A percentile compares a stretch with the other conserved stretches of the same genome.
These are phyloP conservation scores for Maccullochella peelii DNA, from an alignment of 2,113 vertebrate species.

Conservation along the genomic window DNA sequence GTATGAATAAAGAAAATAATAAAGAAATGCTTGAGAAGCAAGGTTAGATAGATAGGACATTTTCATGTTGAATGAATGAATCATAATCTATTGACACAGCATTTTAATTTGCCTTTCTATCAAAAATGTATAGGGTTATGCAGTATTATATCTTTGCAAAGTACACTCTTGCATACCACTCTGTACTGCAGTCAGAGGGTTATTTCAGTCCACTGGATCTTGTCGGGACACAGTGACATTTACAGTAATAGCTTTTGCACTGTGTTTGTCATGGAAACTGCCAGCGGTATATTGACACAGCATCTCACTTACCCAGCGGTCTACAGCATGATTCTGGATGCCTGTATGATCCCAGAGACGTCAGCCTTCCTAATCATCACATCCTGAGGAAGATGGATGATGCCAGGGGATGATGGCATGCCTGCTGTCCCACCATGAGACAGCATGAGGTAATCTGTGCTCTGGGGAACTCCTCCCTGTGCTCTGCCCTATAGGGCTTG, in stretches of 20 bases:
- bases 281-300: slow-evolving; percentile 20
- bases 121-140: not conserved
- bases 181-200: not conserved
- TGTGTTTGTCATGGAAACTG: slow-evolving; percentile 16
- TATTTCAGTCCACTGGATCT: slow-evolving; percentile 25
- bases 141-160: not conserved
- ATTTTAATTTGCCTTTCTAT: not conserved
- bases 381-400: slow-evolving; percentile 31
- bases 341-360: slow-evolving; percentile 35
- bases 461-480: slow-evolving; percentile 57
- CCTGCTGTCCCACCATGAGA: slow-evolving; percentile 42
- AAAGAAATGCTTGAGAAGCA: not conserved
- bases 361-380: slow-evolving; percentile 50
- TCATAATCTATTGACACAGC: not conserved
- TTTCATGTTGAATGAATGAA: not conserved
- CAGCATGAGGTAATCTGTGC: slow-evolving; percentile 58
- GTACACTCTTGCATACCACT: not conserved
- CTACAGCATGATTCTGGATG: slow-evolving; percentile 14
- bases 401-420: slow-evolving; percentile 54
- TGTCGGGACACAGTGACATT: slow-evolving; percentile 1
- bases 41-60: not conserved
- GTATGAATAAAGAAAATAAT: not conserved
- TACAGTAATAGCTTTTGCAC: slow-evolving; percentile 1
- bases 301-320: slow-evolving; percentile 14
- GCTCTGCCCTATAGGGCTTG: slow-evolving; percentile 49